Evolutionary conservation across 2,888 invertebrate genomes (phyloP), one percentile per base, ranked within the genome.

Genomic region (Drosophila phalerata): DNA sequence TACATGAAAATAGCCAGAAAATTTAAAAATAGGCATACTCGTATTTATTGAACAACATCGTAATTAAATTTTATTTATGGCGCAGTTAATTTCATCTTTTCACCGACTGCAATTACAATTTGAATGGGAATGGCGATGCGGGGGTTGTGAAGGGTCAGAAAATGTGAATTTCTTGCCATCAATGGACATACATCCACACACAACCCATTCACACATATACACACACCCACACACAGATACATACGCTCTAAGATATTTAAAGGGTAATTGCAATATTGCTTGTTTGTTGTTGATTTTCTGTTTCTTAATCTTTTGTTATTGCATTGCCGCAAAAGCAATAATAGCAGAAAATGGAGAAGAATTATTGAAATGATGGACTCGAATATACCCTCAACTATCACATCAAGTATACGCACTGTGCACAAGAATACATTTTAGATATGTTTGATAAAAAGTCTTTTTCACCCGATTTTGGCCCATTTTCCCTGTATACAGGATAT

Each of bases 11-110:
- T 40, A 32, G 48, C 13, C n/a, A 10, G 25, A 65, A 47, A 61
- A 40, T 40, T 45, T 38, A 58, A 60, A 57, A 73, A 61, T 68
- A 63, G 67, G 34, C 58, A 45, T 40, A 45, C n/a, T n/a, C n/a
- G n/a, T n/a, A 3, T 43, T 45, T 70, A 64, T 68, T 55, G 57
- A 72, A 73, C 67, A 66, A 62, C 68, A 68, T 28, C 32, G 81
- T 73, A 88, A 85, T 90, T 88, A 74, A 79, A 81, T 66, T 81
- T 82, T 75, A 89, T 89, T 88, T 82, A 90, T 88, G 73, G 60
- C 75, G 67, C 61, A 73, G 58, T 67, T 69, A 65, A 72, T 66
- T 69, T 71, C 34, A 55, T 53, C 53, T 57, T 57, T 62, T 68
- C 79, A 22, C n/a, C 77, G 70, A 77, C 67, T 83, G 58, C 78